These are phyloP conservation scores for Micrastur ruficollis DNA, from an alignment of 2,797 vertebrate genomes.

Conservation along the genomic window DNA sequence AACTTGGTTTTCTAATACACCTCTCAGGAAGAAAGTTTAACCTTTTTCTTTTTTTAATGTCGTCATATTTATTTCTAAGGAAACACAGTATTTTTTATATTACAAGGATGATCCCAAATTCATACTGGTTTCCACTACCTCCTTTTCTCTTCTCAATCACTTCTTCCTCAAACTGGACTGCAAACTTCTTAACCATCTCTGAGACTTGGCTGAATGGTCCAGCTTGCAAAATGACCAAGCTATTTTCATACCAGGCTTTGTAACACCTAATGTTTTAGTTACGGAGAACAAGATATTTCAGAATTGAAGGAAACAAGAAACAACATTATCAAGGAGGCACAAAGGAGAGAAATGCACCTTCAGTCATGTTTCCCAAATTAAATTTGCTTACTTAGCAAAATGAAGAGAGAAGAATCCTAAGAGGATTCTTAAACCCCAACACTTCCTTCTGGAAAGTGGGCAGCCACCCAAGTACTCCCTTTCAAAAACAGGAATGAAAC, in stretches of 20 bases:
- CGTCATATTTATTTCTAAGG: neutral
- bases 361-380: neutral
- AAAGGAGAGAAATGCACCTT: neutral
- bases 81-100: neutral
- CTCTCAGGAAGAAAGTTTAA: neutral
- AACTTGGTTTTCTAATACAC: neutral
- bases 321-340: neutral
- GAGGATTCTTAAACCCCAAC: neutral
- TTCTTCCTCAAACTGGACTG: neutral
- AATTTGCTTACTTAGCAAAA: neutral
- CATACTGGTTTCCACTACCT: neutral
- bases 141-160: neutral
- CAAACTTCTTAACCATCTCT: neutral
- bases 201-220: neutral
- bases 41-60: neutral
- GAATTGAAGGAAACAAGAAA: neutral
- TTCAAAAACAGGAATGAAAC: neutral
- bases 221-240: neutral
- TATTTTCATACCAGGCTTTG: neutral
- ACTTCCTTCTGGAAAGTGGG: neutral
- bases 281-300: neutral
- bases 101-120: neutral
- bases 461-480: neutral
- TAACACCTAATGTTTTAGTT: neutral
- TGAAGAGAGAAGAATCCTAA: neutral